Evolutionary conservation across 2,113 vertebrate species (phyloP), one percentile per base, ranked within the genome.

Genomic region (Trochalopteron elliotii): DNA sequence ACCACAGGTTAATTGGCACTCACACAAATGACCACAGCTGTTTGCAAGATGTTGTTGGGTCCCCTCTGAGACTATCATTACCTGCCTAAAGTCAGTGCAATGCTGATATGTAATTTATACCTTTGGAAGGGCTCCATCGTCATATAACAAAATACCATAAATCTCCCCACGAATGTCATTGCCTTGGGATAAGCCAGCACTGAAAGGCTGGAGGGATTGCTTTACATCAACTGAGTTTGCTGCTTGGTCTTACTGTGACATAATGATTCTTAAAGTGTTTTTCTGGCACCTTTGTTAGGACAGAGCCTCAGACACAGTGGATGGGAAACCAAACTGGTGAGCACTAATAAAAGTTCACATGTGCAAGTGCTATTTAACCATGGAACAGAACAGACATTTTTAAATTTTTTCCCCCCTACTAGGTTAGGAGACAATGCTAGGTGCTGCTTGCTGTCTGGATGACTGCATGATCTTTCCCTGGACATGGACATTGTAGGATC

Each of bases 81-180:
- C 94, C 93, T 97, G 85, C 71, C 59, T 75, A 91, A 35, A 9
- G 5, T 97, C 96, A 95, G 88, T 59, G 77, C 83, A 91, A 60
- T 9, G 11, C 85, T 65, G 94, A 83, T 93, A 55, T 12, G 92
- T 96, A 95, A 98, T 97, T 96, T 96, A 96, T 96, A 96, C 92
- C 79, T 93, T 93, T 96, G 97, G 95, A 97, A 94, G 53, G 33
- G 47, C 76, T 95, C 86, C 93, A 93, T 60, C 74, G 89, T 90
- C 81, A 49, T 91, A 60, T 90, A 96, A 88, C 39, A 87, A 90
- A 97, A 92, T 90, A 69, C 76, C 74, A 92, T 97, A 94, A 97
- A 97, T 98, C 92, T 96, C 82, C 77, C 49, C 84, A 42, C 10
- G 21, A 93, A 80, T 97, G 96, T 92, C 96, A 88, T 52, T 93